Evolutionary conservation across 1,140 invertebrate genomes (phyloP), one percentile per base, ranked within the genome.

Genomic region (Anastrepha ludens): DNA sequence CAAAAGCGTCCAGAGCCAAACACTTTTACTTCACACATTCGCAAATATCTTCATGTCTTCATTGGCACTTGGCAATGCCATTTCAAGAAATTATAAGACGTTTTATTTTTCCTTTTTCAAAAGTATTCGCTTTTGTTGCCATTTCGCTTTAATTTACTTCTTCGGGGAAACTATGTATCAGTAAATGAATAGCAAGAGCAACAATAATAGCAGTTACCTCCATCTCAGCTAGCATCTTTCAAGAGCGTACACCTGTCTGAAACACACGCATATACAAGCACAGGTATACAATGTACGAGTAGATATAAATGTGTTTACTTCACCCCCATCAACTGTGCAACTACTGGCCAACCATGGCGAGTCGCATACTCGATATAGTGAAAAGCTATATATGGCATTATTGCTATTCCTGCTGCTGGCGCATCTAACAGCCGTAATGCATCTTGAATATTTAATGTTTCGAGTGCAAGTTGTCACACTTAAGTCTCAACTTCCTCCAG

Each of bases 381-480:
- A 13, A 47, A 74, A 50, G 29, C 74, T 41, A 81, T 55, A 81
- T 55, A 81, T 20, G 74, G 74, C 9, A 41, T 50, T 55, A 55
- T 81, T 81, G 47, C 47, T 29, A 55, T 17, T 50, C 15, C 74
- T 15, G n/a, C 44, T 58, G 74, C 44, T 81, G 74, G 17, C 47
- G 74, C 74, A 81, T 58, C 44, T 55, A 81, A 81, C 74, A 81
- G 74, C n/a, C 74, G 74, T 8, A 81, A 81, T 81, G 74, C 74
- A 47, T 55, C 74, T 13, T 81, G 50, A 9, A 81, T 81, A 81
- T 81, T 55, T 81, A 81, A 81, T 81, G 8, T 20, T 8, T 50
- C 17, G 74, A 41, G 47, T 47, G 74, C 47, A 11, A 81, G 47
- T 81, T 55, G 47, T 55, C 74, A 50, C 44, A 55, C 74, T 55